These are phyloP conservation scores for Tetrax tetrax DNA, from an alignment of 2,113 vertebrate genomes.

Conservation along the genomic window DNA sequence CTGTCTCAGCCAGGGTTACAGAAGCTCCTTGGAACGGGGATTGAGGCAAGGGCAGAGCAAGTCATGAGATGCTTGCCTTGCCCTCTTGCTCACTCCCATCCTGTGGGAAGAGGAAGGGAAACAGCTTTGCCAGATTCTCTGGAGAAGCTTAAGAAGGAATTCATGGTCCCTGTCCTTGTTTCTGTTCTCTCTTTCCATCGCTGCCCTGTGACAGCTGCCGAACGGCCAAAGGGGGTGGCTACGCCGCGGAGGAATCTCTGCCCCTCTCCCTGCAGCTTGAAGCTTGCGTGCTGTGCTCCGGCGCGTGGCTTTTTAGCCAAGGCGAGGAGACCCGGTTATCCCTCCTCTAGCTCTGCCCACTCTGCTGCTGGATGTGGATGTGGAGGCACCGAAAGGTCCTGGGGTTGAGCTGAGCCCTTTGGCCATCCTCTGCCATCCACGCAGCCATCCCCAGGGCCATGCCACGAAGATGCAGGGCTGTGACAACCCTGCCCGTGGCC, in stretches of 20 bases:
- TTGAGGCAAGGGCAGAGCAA: background rate
- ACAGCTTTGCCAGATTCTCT: background rate
- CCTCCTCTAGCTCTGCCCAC: background rate
- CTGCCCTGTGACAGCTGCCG: background rate
- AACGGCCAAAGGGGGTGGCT: background rate
- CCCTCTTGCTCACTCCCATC: background rate
- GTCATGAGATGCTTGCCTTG: background rate
- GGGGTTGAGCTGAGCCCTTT: background rate
- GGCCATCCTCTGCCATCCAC: background rate
- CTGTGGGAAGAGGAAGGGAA: constrained; percentile 2
- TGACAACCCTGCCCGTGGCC: background rate
- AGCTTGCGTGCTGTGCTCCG: background rate
- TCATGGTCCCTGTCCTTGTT: background rate
- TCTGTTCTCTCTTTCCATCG: background rate
- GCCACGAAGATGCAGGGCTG: background rate
- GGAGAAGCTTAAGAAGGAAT: constrained; percentile 4
- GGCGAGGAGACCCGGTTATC: background rate
- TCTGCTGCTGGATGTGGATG: background rate
- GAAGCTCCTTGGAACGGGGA: background rate
- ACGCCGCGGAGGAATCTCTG: accelerated
- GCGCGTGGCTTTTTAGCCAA: background rate
- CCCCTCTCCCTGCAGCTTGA: background rate
- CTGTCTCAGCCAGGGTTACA: background rate
- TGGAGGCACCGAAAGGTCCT: background rate
- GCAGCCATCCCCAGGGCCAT: background rate